phyloP scores from a whole-genome alignment of 2,797 vertebrate species.

The Malacoraja senta region DNA sequence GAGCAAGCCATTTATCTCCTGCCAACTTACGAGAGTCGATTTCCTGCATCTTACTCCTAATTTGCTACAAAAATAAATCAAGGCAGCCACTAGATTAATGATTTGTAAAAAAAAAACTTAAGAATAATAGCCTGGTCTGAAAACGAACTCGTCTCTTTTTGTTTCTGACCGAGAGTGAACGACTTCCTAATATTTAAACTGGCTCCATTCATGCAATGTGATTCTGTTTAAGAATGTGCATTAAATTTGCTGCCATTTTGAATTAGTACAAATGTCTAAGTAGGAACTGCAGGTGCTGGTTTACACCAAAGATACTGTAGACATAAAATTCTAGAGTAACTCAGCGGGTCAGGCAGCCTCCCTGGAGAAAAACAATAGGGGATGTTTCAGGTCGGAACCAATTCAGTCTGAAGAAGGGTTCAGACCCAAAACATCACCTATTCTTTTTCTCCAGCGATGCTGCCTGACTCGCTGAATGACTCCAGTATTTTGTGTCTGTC shows the following conservation, averaged over 20 bases:
- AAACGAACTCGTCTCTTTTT: background rate
- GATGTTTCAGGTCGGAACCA: too few species aligned
- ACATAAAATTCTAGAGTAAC: too few species aligned
- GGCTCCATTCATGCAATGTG: background rate
- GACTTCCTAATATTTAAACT: background rate
- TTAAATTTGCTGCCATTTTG: constrained; percentile 8
- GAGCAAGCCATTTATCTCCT: background rate
- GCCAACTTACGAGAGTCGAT: background rate
- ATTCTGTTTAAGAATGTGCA: background rate
- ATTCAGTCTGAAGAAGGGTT: too few species aligned
- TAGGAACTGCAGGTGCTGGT: too few species aligned
- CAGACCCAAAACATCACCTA: too few species aligned
- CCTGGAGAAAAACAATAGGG: too few species aligned
- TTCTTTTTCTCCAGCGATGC: too few species aligned
- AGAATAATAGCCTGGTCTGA: background rate
- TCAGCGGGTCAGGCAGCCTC: too few species aligned
- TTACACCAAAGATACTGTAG: too few species aligned
- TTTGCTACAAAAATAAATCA: background rate
- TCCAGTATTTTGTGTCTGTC: too few species aligned
- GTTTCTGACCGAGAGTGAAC: background rate
- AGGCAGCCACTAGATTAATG: background rate
- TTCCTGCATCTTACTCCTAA: background rate
- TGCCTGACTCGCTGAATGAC: too few species aligned
- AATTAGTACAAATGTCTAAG: background rate
- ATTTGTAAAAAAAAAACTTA: background rate